Evolutionary conservation across 30 jellyfish, hydroid and myxozoan genomes (phyloP), one percentile per base, ranked within the genome.

Genomic region (Aurelia sp.): DNA sequence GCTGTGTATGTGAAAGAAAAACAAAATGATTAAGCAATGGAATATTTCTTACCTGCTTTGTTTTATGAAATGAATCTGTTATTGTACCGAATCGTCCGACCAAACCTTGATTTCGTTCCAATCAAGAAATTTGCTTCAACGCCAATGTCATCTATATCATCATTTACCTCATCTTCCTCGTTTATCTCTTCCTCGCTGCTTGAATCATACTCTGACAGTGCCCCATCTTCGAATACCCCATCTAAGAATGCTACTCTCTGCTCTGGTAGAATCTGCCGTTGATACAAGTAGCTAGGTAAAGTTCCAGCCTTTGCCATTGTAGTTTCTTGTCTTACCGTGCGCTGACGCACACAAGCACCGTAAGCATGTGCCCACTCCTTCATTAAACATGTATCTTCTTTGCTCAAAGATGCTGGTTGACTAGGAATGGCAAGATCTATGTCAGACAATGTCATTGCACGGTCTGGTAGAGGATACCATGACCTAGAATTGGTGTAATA

Each of bases 281-380:
- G 64, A 50, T 71, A 71, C 66, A 3, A 71, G 66, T 71, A 71
- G 48, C 35, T 31, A 35, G 82, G 82, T 23, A 27, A 27, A 6
- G 82, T 71, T 40, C 66, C 82, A 40, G 66, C 64, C 66, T 71
- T 71, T 40, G 64, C 82, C 82, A 71, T 71, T n/a, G 82, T 71
- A 11, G 82, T 71, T 50, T 71, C 66, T 27, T 71, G 82, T 23
- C 82, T 30, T 31, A 37, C 66, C 44, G 82, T 35, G 22, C 82
- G 82, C 72, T 71, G 82, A 71, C 82, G 66, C 18, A 71, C 82
- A 22, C 33, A 63, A 35, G 66, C 66, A 35, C 66, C 66, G 47
- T 71, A 71, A 18, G 82, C 31, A 35, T 35, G 66, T 18, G 82
- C 82, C 82, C 82, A 71, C 48, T 71, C 66, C 47, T 63, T 40